Base-by-base conservation (phyloP, 2,888 invertebrate species). In the Drosophila merina region DNA sequence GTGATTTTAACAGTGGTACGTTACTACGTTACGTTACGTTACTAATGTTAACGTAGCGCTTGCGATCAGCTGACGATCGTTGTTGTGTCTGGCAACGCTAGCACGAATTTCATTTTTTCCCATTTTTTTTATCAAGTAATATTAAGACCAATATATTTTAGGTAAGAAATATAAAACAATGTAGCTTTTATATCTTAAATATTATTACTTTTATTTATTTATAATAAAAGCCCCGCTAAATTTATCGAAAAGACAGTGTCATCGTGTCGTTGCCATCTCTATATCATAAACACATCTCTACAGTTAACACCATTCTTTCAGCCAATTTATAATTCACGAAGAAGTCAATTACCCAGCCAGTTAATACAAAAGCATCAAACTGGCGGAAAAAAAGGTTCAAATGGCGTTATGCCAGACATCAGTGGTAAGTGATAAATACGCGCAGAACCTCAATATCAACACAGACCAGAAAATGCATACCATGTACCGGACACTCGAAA, bases 331-430 rank as follows among this genome's bases (percentile, higher is more conserved):
- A 40, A 44, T 68, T 42, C 28, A 49, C n/a, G 10, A 59, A 45
- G 7, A 54, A 49, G 40, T 54, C 26, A 62, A 63, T 63, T 48
- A 47, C 14, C 8, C 10, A 26, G 40, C 33, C 14, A 56, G 40
- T 31, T 9, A 47, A 47, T 10, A 47, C 10, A 77, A 88, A 77
- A 76, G 85, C 85, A 67, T 89, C 79, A 91, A 90, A 50, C 87
- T 91, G 91, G 91, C 91, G 62, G 91, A 91, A 71, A 91, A 90
- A 78, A 91, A 91, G 87, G 85, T 86, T 75, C 90, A 90, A 70
- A 94, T 95, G 95, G 94, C 95, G 91, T 93, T 94, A 92, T 95
- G 95, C 93, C 95, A 95, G 92, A 92, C 94, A 85, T 93, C 94
- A 89, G 95, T 95, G 92, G 93, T 93, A 90, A 93, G 93, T 93